Evolutionary conservation across 2,888 invertebrate species (phyloP).

Genomic region (Chrysodeixis includens): DNA sequence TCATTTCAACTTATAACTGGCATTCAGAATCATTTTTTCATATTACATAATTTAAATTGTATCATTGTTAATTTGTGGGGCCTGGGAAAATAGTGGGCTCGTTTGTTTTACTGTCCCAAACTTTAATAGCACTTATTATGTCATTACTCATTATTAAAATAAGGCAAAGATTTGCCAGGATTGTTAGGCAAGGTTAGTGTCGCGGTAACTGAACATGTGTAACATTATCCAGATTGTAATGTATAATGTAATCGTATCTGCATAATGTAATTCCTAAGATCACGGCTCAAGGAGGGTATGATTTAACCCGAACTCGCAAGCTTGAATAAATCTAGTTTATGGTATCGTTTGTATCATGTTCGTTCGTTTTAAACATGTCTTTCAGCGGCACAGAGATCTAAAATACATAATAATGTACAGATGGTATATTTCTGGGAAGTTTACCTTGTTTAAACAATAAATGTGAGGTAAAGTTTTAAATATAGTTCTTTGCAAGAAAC

Average conservation of each 20-base stretch:
- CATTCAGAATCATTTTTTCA: slow-evolving; percentile 58
- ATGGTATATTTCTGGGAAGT: slow-evolving; percentile 29
- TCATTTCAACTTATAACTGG: slow-evolving; percentile 76
- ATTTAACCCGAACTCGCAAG: slow-evolving; percentile 35
- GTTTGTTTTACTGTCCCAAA: background rate
- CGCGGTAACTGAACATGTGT: slow-evolving; percentile 33
- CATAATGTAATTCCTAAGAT: slow-evolving; percentile 30
- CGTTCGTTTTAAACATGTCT: slow-evolving; percentile 7
- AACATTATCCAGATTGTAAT: slow-evolving; percentile 23
- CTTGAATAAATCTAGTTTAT: slow-evolving; percentile 17
- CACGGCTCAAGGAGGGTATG: slow-evolving; percentile 27
- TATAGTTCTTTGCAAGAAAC: slow-evolving; percentile 5
- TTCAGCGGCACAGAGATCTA: slow-evolving; percentile 14
- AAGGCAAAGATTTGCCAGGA: background rate
- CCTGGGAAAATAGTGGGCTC: slow-evolving; percentile 34
- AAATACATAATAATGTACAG: slow-evolving; percentile 18
- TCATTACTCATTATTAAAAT: background rate
- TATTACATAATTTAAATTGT: slow-evolving; percentile 63
- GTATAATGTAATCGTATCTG: slow-evolving; percentile 20
- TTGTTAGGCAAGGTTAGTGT: slow-evolving; percentile 4
- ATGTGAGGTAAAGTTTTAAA: slow-evolving; percentile 1
- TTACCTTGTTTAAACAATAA: slow-evolving; percentile 14
- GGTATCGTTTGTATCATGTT: slow-evolving; percentile 12
- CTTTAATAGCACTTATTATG: background rate
- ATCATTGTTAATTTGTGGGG: slow-evolving; percentile 50